Conservation (phyloP, 1,140 invertebrate species). For the Tyrophagus putrescentiae region DNA sequence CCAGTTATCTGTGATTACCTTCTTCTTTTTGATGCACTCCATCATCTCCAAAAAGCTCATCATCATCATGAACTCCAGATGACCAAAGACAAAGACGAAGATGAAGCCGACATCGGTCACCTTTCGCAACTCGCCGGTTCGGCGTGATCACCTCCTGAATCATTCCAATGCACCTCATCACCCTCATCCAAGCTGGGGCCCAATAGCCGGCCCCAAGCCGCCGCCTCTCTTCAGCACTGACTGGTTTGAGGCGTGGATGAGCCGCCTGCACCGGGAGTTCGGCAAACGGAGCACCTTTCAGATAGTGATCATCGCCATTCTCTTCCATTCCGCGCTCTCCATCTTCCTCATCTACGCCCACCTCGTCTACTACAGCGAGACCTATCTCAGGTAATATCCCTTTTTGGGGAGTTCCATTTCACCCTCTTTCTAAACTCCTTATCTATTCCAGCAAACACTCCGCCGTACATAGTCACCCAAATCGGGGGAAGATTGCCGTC, state of each 20-base stretch:
- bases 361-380: constrained; percentile 25
- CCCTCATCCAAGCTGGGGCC: no score
- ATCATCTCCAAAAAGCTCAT: no score
- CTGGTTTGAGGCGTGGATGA: background rate
- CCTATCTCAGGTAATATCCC: constrained; percentile 16
- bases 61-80: no score
- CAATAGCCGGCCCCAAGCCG: no score
- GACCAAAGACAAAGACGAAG: no score
- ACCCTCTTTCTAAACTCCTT: background rate
- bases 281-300: constrained; percentile 25
- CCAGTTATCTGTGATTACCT: no score
- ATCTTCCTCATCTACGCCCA: constrained; percentile 26
- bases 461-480: constrained; percentile 7
- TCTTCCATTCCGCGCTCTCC: constrained; percentile 26
- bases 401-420: background rate
- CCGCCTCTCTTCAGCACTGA: background rate
- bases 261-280: constrained; percentile 4
- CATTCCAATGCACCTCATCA: background rate
- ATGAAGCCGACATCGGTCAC: no score
- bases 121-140: no score
- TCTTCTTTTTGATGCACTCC: no score
- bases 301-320: constrained; percentile 25
- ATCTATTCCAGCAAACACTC: constrained; percentile 20
- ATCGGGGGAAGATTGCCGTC: constrained; percentile 16
- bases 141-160: no score